Conservation (phyloP, 2,888 invertebrate species). For the Stenodera caucasica region DNA sequence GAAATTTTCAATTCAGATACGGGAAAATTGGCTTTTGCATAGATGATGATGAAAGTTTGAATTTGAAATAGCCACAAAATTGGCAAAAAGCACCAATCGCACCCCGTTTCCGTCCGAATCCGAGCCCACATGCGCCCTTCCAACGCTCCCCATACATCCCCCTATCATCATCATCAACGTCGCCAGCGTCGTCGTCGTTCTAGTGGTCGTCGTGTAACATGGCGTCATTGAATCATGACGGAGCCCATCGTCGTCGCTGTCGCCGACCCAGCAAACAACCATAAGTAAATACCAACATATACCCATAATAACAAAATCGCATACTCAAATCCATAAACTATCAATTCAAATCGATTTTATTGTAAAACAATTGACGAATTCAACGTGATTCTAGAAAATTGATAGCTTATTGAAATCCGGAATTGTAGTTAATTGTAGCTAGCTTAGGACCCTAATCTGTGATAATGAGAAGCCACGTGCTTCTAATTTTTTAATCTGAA, state of each 20-base stretch:
- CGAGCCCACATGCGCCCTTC: neutral
- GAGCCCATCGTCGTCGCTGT: conserved; percentile 16
- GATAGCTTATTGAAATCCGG: too few relatives aligned
- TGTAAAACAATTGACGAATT: conserved; percentile 4
- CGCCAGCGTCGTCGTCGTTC: conserved; percentile 12
- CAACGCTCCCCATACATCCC: neutral
- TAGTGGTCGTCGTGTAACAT: conserved; percentile 17
- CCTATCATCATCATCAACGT: neutral
- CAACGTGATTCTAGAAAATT: conserved; percentile 8
- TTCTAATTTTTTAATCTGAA: conserved; percentile 1
- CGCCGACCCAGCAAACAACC: conserved; percentile 21
- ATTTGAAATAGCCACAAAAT: neutral
- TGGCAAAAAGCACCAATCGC: neutral
- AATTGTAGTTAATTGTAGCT: too few relatives aligned
- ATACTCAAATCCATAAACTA: neutral
- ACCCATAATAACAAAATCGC: neutral
- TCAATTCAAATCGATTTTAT: neutral
- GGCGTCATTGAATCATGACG: conserved; percentile 28
- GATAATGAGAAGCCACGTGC: too few relatives aligned
- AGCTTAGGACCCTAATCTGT: too few relatives aligned
- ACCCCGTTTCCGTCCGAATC: neutral
- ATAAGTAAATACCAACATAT: conserved; percentile 25
- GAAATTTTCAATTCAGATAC: too few relatives aligned
- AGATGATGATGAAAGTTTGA: neutral
- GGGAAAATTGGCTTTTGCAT: too few relatives aligned